Base-by-base conservation (phyloP, 2,113 vertebrate species). In the Urocynchramus pylzowi region DNA sequence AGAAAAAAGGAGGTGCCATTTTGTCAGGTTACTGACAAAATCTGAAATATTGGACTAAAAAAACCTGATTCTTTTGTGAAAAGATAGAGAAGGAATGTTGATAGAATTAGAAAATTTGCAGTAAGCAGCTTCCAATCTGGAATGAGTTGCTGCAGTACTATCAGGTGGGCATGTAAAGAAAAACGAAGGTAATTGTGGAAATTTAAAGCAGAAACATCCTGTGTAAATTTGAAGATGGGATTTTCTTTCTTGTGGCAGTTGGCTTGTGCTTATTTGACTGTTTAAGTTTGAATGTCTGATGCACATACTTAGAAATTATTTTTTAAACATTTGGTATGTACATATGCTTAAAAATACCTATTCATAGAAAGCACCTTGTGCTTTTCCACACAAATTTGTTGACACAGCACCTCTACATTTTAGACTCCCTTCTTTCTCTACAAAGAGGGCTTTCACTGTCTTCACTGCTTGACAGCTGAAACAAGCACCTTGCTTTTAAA, bases 1-100 rank as follows among this genome's bases (percentile, higher is more conserved):
- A 91, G 84, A 88, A 93, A 93, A 61, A 88, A 88, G 27, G 35
- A 93, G 52, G 88, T 56, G 39, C 75, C 31, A 70, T 90, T 90
- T 96, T 28, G 0, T 81, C 71, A 93, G 30, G 59, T 54, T 81
- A 33, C 47, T 92, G 82, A 88, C 53, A 95, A 90, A 93, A 86
- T 74, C 63, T 39, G 71, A 93, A 88, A 81, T 56, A 50, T 3
- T 81, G 20, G 31, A 86, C 57, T 79, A 26, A 83, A 69, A 74
- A 75, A 71, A 6, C 3, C 9, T 1, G 2, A 87, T 49, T 59
- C 28, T 68, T 90, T 44, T 63, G 47, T 64, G 47, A 75, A 87
- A 80, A 90, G 84, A 80, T 3, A 56, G 75, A 86, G 88, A 71
- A 64, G 28, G 33, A 61, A 90, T 44, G 37, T 33, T 61, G 59